Base-by-base conservation (phyloP, 1,140 invertebrate species). In the Apolygus lucorum region DNA sequence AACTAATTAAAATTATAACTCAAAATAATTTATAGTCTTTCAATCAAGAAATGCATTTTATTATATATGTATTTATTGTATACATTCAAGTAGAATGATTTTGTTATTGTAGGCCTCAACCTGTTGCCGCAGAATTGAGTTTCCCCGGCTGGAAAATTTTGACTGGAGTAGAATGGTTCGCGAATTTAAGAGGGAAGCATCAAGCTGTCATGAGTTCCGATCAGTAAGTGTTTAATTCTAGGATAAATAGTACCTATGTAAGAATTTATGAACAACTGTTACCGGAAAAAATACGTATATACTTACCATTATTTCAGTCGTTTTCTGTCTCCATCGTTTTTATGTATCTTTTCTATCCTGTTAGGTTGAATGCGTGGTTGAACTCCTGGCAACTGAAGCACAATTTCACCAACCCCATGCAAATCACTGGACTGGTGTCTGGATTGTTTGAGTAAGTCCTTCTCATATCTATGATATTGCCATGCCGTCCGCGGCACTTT, bases 301-400 rank as follows among this genome's bases (percentile, higher is more conserved):
- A n/a, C n/a, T n/a, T n/a, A n/a, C n/a, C n/a, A n/a, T n/a, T n/a
- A n/a, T n/a, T n/a, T n/a, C n/a, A n/a, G n/a, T n/a, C n/a, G n/a
- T n/a, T n/a, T n/a, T n/a, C n/a, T n/a, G n/a, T n/a, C n/a, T n/a
- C n/a, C n/a, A n/a, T n/a, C n/a, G n/a, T n/a, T n/a, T n/a, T 21
- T 67, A 42, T 42, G 4, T 42, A 8, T 17, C 54, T 59, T 59
- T 59, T 11, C 54, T 59, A 68, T 71, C 63, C 74, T 82, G 79
- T 29, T 72, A 88, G 87, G 75, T 82, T 88, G 65, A 77, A 81
- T 72, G 86, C 86, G 0, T 89, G 87, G 87, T 78, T 89, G 76
- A 88, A 88, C 78, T 80, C 82, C 2, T 88, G 86, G 86, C 87
- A 89, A 77, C 76, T 88, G 22, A 77, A 81, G 28, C 84, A 84